Conservation (phyloP, 92 coral and sea anemone species). For the Porites lobata region DNA sequence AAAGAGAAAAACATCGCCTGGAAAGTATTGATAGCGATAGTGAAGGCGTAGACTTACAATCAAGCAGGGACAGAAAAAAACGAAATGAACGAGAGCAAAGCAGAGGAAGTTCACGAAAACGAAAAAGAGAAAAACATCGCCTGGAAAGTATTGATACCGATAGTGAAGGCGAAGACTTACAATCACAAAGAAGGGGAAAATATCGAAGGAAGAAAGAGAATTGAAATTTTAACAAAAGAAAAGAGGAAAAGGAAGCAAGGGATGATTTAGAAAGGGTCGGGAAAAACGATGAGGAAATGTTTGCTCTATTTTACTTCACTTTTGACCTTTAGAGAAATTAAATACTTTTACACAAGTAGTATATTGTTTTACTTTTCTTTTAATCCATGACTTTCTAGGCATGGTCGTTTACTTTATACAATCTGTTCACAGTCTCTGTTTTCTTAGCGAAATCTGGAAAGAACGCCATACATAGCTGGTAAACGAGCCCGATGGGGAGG, state of each 20-base stretch:
- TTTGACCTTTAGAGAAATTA: too few species aligned
- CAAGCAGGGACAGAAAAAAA: not conserved
- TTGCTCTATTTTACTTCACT: not conserved
- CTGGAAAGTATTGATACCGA: too few species aligned
- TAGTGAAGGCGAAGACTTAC: not conserved
- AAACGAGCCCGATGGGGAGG: too few species aligned
- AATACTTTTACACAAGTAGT: too few species aligned
- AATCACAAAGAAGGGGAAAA: slow-evolving; percentile 1
- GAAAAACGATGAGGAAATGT: not conserved
- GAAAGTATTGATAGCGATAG: not conserved
- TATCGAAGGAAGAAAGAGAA: not conserved
- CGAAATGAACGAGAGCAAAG: not conserved
- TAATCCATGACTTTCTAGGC: too few species aligned
- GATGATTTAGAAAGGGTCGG: not conserved
- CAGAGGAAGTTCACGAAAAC: not conserved
- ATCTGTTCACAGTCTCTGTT: too few species aligned
- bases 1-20: not conserved
- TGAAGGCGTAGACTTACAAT: not conserved
- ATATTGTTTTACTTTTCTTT: too few species aligned
- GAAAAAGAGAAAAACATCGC: not conserved
- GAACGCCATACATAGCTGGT: too few species aligned
- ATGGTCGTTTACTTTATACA: too few species aligned
- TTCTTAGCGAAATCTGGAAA: too few species aligned
- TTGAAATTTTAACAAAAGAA: not conserved
- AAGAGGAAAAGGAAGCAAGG: not conserved